Conservation (phyloP, 1,140 invertebrate species). For the Drosophila kurseongensis region DNA sequence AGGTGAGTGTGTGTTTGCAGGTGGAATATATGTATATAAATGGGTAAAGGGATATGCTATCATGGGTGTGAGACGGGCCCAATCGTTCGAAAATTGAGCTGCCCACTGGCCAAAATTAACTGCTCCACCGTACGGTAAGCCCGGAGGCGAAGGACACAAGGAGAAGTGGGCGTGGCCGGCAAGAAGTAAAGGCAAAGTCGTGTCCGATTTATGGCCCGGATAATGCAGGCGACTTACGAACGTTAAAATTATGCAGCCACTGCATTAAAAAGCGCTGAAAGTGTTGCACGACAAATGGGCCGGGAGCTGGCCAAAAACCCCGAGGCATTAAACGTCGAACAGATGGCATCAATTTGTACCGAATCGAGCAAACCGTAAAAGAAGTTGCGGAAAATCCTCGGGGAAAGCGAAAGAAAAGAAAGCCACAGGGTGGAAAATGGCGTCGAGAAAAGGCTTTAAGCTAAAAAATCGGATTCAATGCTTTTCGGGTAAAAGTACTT, state of each 20-base stretch:
- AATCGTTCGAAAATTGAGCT: slow-evolving; percentile 70
- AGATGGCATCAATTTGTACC: slow-evolving; percentile 76
- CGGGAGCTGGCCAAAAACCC: slow-evolving; percentile 26
- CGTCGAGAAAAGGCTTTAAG: background rate
- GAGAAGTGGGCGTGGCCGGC: background rate
- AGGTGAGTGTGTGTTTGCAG: slow-evolving; percentile 20
- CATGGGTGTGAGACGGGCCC: slow-evolving; percentile 16
- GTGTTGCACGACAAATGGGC: slow-evolving; percentile 53
- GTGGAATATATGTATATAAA: background rate
- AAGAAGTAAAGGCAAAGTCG: slow-evolving; percentile 19
- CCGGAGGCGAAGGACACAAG: slow-evolving; percentile 1
- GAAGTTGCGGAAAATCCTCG: background rate
- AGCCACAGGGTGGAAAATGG: background rate
- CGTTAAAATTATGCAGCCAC: slow-evolving; percentile 76
- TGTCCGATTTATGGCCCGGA: slow-evolving; percentile 71
- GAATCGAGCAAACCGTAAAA: slow-evolving; percentile 14
- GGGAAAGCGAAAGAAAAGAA: background rate
- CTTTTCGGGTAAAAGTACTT: background rate
- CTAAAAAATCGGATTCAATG: background rate
- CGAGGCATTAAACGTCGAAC: slow-evolving; percentile 69
- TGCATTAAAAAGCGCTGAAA: slow-evolving; percentile 73
- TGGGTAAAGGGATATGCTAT: background rate
- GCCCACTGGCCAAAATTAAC: slow-evolving; percentile 68
- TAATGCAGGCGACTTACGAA: slow-evolving; percentile 80
- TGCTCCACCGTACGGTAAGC: slow-evolving; percentile 52